Evolutionary conservation across 2,797 vertebrate species (phyloP), one percentile per base, ranked within the genome.

Genomic region (Melanotaenia parkinsoni): DNA sequence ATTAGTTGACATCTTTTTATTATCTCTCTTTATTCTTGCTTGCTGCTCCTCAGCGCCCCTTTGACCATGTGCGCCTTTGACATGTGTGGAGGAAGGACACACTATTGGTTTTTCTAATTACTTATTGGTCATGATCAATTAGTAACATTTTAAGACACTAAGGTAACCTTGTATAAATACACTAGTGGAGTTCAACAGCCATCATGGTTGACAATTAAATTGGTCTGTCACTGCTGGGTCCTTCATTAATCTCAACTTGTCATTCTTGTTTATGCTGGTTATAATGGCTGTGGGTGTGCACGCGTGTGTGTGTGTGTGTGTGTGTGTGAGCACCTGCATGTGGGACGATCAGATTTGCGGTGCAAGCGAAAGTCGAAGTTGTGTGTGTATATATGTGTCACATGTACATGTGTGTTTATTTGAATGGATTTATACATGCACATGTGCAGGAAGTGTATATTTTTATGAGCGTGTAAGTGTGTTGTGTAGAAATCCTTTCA

Each of bases 231-330:
- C 95, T 95, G 93, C 92, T 62, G 94, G 95, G 95, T 94, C 94
- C 92, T 95, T 96, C 96, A 98, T 98, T 98, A 98, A 98, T 99
- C 97, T 98, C 96, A 96, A 96, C 96, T 97, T 99, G 97, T 99
- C 97, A 97, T 95, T 93, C 93, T 94, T 98, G 96, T 97, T 98
- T 98, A 97, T 96, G 94, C 94, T 95, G 93, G 94, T 96, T 95
- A 94, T 96, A 95, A 95, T 95, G 95, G 92, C 84, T 67, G 62
- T 9, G 68, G 26, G 67, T 10, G n/a, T n/a, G 37, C 10, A 43
- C 18, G 67, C 33, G 60, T 72, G 67, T 67, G 60, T 67, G 72
- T 69, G 58, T 74, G 64, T 28, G 63, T 37, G 40, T 57, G 45
- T 58, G 63, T 63, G 64, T 24, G 4, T 26, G 30, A 72, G 72